These are phyloP conservation scores for Labrus mixtus DNA, from an alignment of 2,113 vertebrate genomes.

Conservation along the genomic window DNA sequence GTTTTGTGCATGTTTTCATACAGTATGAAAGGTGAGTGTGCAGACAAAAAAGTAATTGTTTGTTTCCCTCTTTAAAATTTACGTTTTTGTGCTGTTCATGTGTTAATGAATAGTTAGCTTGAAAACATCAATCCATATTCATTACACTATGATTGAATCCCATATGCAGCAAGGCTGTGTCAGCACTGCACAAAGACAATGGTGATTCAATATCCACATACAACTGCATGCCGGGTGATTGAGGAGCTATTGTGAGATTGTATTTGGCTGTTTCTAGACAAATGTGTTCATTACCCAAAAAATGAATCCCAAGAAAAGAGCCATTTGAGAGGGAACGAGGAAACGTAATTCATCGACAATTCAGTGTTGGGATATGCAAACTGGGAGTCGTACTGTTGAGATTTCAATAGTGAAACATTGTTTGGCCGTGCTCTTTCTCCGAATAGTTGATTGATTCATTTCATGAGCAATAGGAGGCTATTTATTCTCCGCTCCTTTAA, in stretches of 20 bases:
- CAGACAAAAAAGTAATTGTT: conserved; percentile 12
- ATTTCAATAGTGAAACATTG: conserved; percentile 62
- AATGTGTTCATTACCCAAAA: conserved; percentile 79
- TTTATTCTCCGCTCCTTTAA: conserved; percentile 30
- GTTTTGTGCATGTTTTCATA: conserved; percentile 38
- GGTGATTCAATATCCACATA: conserved; percentile 61
- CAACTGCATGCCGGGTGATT: conserved; percentile 60
- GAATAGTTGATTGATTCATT: conserved; percentile 43
- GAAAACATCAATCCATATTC: conserved; percentile 68
- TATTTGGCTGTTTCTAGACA: conserved; percentile 73
- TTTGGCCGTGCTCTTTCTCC: conserved; percentile 27
- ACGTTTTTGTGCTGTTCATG: conserved; percentile 25
- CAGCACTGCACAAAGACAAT: conserved; percentile 70
- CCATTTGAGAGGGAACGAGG: conserved; percentile 67
- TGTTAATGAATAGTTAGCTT: conserved; percentile 66
- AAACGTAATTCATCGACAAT: conserved; percentile 65
- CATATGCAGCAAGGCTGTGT: conserved; percentile 51
- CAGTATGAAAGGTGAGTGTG: background rate
- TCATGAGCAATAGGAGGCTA: conserved; percentile 23
- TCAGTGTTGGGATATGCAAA: conserved; percentile 53
- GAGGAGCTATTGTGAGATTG: conserved; percentile 70
- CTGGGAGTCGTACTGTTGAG: conserved; percentile 35
- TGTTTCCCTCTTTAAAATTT: conserved; percentile 17
- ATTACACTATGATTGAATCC: conserved; percentile 69
- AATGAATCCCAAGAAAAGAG: conserved; percentile 73